Evolutionary conservation across 2,888 invertebrate species (phyloP), one percentile per base, ranked within the genome.

Genomic region (Malacosoma neustria): DNA sequence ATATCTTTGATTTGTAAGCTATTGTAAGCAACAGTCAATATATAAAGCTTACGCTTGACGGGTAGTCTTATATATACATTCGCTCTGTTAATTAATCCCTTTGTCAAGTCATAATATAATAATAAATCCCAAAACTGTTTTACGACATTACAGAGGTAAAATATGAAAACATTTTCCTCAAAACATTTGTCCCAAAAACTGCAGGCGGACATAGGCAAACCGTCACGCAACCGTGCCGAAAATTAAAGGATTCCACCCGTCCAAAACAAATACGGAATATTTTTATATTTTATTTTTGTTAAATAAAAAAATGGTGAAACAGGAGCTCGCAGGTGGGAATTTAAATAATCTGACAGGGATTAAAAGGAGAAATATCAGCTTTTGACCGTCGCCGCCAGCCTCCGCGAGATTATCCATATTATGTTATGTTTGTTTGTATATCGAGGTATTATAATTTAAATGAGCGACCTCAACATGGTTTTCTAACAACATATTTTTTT

Each of bases 261-360:
- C 80, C 81, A 81, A 84, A 84, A 84, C 84, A 84, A 84, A 85
- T 82, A 84, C 74, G 57, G 72, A 67, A 75, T 80, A 81, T 81
- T 82, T 84, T 82, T 81, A 81, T 82, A 80, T 81, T 84, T 80
- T 82, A 80, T 81, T 82, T 77, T 75, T 72, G 72, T 76, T 76
- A 73, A 79, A 81, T 73, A 79, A 81, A 80, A 73, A 70, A 70
- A 71, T 59, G 68, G 66, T 57, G 54, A 61, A 70, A 64, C 63
- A 61, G 60, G 54, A 61, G 57, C 64, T 69, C 72, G 71, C 84
- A 85, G 85, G 84, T 85, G 85, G 85, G 84, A 82, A 84, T 85
- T 84, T 84, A 84, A 85, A 85, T 84, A 85, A 85, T 84, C 84
- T 82, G 84, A 81, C 82, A 80, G 72, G 84, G 84, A 82, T 84